Evolutionary conservation across 1,140 invertebrate species (phyloP).

Genomic region (Drosophila pseudoananassae): DNA sequence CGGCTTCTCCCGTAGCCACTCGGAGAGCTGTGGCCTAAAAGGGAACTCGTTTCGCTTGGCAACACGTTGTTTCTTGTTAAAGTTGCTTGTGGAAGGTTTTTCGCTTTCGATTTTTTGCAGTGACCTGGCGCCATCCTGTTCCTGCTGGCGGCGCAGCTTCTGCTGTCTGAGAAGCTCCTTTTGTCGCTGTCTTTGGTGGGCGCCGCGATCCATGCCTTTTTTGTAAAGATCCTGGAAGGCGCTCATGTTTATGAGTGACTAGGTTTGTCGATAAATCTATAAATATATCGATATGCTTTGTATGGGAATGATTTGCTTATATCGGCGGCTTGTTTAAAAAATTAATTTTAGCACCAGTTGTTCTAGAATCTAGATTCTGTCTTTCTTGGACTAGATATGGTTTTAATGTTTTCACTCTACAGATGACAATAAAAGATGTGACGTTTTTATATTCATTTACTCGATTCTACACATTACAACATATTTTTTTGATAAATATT

Average conservation of each 20-base stretch:
- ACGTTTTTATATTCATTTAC: no score
- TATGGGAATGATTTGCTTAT: no score
- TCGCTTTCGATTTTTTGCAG: background rate
- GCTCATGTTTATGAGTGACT: constrained; percentile 8
- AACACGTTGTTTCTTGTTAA: constrained; percentile 28
- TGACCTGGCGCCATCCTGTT: constrained; percentile 54
- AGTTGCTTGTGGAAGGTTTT: constrained; percentile 11
- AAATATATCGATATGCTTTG: background rate
- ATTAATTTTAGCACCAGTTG: no score
- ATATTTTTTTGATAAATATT: no score
- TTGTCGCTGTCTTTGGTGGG: constrained; percentile 60
- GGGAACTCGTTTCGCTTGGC: constrained; percentile 1
- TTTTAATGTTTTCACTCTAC: no score
- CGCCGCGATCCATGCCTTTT: constrained; percentile 53
- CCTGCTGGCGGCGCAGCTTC: constrained; percentile 77
- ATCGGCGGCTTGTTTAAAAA: no score
- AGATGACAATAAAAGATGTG: no score
- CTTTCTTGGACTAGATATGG: no score
- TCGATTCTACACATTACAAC: no score
- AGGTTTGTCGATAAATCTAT: background rate
- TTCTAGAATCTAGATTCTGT: no score
- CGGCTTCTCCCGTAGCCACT: constrained; percentile 95
- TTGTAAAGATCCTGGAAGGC: constrained; percentile 61
- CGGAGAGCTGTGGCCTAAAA: constrained; percentile 87
- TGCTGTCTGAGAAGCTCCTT: constrained; percentile 45